Evolutionary conservation across 2,113 vertebrate species (phyloP), one percentile per base, ranked within the genome.

Genomic region (Psilopsiagon aymara): DNA sequence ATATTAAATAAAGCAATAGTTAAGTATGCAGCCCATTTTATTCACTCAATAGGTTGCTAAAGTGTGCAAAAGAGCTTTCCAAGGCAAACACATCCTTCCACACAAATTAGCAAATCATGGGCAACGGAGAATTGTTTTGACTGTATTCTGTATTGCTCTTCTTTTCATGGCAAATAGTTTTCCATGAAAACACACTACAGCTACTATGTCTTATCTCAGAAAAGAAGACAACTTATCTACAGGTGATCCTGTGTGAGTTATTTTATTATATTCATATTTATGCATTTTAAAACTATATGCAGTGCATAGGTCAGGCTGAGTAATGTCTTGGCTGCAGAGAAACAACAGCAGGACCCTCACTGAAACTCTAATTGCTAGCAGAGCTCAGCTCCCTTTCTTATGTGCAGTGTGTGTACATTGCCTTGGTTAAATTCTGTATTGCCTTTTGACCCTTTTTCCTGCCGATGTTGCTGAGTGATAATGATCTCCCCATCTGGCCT

Each of bases 381-480:
- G 59, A 96, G 73, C 44, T 75, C 67, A 8, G 67, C 44, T 92
- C n/a, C 80, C 81, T 79, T 86, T 86, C 82, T 17, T 17, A 68
- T 19, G 25, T 66, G 80, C 35, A 92, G 6, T 28, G 64, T 24
- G 17, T 55, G 43, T 77, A 52, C 87, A 75, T 82, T 95, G 94
- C 66, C 88, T 81, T 86, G 33, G 39, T 81, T 91, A 91, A 91
- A 95, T 71, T 84, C 66, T 75, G 70, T 64, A 62, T 82, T 86
- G 91, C 82, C 88, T 96, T 97, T 94, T 95, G 80, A 96, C 92
- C 74, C 51, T 73, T 75, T 11, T 17, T 97, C 85, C 88, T 95
- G 92, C 88, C 91, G 77, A 67, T 91, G 80, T 43, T 80, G 55
- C 46, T 73, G 77, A 75, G 71, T 79, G 68, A 90, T 93, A 96